phyloP scores from a whole-genome alignment of 2,113 vertebrate genomes.

The Ardeotis arabs region DNA sequence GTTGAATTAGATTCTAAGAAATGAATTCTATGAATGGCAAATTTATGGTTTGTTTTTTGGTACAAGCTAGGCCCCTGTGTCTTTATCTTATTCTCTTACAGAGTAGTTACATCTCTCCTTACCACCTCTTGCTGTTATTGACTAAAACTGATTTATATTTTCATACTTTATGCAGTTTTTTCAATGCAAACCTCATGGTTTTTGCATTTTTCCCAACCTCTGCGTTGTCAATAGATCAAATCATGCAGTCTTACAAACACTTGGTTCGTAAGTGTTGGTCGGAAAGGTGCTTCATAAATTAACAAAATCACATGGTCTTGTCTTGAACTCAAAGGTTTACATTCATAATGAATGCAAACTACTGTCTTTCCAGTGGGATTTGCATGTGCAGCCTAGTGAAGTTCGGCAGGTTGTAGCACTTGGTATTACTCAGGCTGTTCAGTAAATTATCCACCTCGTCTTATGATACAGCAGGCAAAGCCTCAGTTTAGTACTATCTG shows the following conservation, averaged over 20 bases:
- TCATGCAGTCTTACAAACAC: neutral
- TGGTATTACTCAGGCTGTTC: neutral
- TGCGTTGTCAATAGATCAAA: neutral
- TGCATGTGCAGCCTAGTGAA: neutral
- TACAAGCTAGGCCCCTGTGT: neutral
- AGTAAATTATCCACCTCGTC: neutral
- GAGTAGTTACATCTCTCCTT: neutral
- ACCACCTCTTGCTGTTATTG: neutral
- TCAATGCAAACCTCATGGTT: neutral
- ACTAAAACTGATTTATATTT: neutral
- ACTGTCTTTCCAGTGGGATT: neutral
- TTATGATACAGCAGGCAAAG: neutral
- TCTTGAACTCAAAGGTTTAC: neutral
- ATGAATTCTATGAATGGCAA: neutral
- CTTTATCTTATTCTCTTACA: neutral
- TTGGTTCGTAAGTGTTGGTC: neutral
- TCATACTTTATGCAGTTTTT: neutral
- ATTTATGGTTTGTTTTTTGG: neutral
- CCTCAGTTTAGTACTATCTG: neutral
- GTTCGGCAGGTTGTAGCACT: neutral
- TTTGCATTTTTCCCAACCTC: neutral
- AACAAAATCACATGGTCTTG: neutral
- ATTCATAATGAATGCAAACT: neutral
- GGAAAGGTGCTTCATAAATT: neutral
- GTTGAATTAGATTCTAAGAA: neutral